These are phyloP conservation scores for Drosophila cognata DNA, from an alignment of 2,888 invertebrate species.

Conservation along the genomic window DNA sequence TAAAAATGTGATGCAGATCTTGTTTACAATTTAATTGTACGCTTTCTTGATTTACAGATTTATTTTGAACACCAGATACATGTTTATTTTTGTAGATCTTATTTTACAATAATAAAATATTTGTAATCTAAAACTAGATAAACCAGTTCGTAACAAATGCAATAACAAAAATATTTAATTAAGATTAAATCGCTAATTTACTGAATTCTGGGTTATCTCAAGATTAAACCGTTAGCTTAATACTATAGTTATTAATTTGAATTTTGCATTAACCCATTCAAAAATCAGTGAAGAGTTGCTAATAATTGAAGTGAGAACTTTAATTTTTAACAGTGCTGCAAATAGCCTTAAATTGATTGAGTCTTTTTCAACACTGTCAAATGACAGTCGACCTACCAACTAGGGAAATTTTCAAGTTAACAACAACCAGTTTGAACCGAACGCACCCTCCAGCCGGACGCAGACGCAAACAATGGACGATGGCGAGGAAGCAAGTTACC, in stretches of 20 bases:
- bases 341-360: neutral
- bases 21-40: neutral
- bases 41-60: neutral
- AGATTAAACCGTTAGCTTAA: neutral
- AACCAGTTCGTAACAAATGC: neutral
- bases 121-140: too few relatives aligned
- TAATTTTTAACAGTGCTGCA: neutral
- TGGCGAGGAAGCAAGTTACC: constrained; percentile 50
- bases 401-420: neutral
- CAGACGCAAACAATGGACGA: constrained; percentile 42
- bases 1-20: neutral
- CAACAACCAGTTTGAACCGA: constrained; percentile 33
- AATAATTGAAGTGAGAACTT: too few relatives aligned
- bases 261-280: neutral
- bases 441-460: constrained; percentile 35
- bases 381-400: constrained; percentile 14
- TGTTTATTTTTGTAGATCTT: neutral
- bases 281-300: neutral
- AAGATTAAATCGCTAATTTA: neutral
- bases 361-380: constrained; percentile 37
- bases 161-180: neutral
- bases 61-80: too few relatives aligned
- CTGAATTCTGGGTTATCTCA: neutral
- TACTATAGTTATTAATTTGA: neutral
- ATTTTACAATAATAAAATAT: too few relatives aligned